Base-by-base conservation (phyloP, 2,888 invertebrate genomes). In the Hypselothyrea guttata region DNA sequence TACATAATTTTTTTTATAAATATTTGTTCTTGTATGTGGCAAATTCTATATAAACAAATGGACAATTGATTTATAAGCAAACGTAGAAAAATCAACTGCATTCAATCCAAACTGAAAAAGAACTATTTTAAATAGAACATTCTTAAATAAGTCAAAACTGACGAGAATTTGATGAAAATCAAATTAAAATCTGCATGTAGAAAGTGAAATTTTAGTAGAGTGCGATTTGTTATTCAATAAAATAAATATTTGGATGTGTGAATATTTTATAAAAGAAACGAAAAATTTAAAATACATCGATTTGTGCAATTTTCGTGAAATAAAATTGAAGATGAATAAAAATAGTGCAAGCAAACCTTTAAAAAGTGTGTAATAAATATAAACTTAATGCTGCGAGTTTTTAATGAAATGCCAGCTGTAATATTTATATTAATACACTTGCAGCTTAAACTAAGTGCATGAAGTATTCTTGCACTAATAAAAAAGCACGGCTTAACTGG, bases 401-500 rank as follows among this genome's bases (percentile, higher is more conserved):
- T 9, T 7, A 16, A 35, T 22, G 38, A 35, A 27, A 7, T 12
- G 0, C 9, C 8, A 27, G 4, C 18, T 13, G 41, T 38, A 49
- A 15, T 41, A 13, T 18, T 44, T 5, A 18, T 11, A 13, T 31
- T 7, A 48, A 49, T 49, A 45, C 41, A 44, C 9, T 28, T 18
- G 7, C 31, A 47, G 62, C 38, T 53, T 12, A 11, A 55, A 56
- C 56, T 66, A 37, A 60, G 38, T 58, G 45, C 51, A 35, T 30
- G 54, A 56, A 72, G 53, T 57, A 16, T 34, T 40, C 28, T 18
- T 15, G 35, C 55, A 49, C n/a, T n/a, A n/a, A n/a, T 58, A 44
- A 33, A 60, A 67, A 73, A 2, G 22, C 5, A 45, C 54, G 57
- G 64, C 64, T 77, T 72, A 67, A 44, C 34, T 28, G 38, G 47